These are phyloP conservation scores for Ctenodactylus gundi DNA, from an alignment of 2,113 vertebrate species.

Conservation along the genomic window DNA sequence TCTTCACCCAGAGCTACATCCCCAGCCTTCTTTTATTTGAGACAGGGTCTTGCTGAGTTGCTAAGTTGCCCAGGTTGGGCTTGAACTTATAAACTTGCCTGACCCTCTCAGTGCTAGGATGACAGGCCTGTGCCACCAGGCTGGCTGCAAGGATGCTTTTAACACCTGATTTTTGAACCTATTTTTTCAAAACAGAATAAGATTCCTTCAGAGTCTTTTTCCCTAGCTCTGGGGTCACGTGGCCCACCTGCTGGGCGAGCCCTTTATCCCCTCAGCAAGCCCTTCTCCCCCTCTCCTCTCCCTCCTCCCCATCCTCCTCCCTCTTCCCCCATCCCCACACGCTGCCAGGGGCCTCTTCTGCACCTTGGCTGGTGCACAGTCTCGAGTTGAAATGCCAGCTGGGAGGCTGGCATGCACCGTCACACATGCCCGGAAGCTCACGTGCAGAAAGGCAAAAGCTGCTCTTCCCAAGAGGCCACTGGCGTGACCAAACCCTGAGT, in stretches of 20 bases:
- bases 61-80: too few species aligned
- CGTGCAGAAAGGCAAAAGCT: neutral
- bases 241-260: neutral
- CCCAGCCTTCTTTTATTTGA: too few species aligned
- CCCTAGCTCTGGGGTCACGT: neutral
- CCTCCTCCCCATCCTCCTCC: neutral
- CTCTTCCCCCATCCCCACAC: neutral
- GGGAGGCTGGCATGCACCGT: constrained; percentile 12
- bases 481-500: neutral
- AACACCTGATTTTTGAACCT: neutral
- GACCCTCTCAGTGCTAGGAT: too few species aligned
- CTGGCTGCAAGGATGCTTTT: neutral
- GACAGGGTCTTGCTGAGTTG: too few species aligned
- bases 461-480: neutral
- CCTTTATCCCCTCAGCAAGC: neutral
- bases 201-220: neutral
- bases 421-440: constrained; percentile 50
- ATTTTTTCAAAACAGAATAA: neutral
- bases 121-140: too few species aligned
- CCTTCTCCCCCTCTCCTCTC: neutral
- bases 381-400: constrained; percentile 62
- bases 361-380: constrained; percentile 31
- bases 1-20: too few species aligned
- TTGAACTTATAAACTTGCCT: too few species aligned
- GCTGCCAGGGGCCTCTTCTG: constrained; percentile 17